Conservation (phyloP, 2,888 invertebrate species). For the Acanthosepion lycidas region DNA sequence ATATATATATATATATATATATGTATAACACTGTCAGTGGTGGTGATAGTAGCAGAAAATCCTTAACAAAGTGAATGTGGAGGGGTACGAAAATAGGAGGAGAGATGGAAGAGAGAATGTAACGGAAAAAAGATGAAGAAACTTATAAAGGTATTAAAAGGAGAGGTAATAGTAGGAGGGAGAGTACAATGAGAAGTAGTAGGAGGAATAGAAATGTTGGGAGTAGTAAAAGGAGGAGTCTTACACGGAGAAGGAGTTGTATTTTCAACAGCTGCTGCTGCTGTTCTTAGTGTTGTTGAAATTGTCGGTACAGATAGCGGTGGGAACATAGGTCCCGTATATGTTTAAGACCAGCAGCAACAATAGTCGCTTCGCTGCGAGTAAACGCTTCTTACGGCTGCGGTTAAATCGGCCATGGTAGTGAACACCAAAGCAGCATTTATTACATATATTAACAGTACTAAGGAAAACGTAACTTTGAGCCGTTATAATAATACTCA, state of each 20-base stretch:
- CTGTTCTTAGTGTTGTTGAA: background rate
- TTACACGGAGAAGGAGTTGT: background rate
- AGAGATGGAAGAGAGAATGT: background rate
- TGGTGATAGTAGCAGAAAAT: background rate
- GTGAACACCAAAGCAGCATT: background rate
- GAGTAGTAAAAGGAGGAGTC: constrained; percentile 12
- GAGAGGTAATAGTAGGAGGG: background rate
- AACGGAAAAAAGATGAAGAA: background rate
- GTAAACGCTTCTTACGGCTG: background rate
- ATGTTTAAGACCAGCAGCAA: background rate
- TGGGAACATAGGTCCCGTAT: background rate
- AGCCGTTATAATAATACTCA: background rate
- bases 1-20: background rate
- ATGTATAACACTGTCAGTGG: background rate
- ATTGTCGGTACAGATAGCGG: background rate
- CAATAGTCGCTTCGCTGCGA: background rate
- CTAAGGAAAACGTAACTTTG: background rate
- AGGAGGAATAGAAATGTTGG: background rate
- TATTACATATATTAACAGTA: background rate
- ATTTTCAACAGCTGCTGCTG: background rate
- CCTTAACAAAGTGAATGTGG: background rate
- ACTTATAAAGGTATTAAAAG: background rate
- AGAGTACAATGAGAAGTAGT: background rate
- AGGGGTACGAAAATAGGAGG: background rate
- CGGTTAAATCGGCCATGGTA: background rate